These are phyloP conservation scores for Microhierax caerulescens DNA, from an alignment of 2,797 vertebrate genomes.

Conservation along the genomic window DNA sequence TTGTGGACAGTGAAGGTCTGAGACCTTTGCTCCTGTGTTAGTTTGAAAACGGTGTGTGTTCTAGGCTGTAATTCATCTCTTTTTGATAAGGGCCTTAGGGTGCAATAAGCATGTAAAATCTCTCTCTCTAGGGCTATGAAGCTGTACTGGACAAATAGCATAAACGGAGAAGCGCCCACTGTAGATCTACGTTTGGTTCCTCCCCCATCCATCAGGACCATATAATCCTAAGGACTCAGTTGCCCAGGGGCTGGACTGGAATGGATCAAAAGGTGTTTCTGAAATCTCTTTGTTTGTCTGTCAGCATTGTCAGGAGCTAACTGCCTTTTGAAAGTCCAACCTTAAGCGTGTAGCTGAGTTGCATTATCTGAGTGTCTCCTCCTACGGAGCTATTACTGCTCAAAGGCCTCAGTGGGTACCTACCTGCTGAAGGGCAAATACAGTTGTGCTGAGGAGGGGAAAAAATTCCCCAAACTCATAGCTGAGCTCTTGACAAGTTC, in stretches of 20 bases:
- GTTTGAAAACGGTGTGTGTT: not conserved
- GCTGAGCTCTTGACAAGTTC: not conserved
- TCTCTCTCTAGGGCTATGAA: not conserved
- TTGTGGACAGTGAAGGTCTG: not conserved
- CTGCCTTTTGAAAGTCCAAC: not conserved
- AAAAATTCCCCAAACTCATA: not conserved
- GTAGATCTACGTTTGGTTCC: not conserved
- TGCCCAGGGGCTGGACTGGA: not conserved
- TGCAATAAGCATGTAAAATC: not conserved
- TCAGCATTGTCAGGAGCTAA: not conserved
- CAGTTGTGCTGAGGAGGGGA: not conserved
- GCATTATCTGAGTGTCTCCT: not conserved
- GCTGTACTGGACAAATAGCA: not conserved
- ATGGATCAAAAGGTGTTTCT: not conserved
- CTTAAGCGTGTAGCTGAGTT: not conserved
- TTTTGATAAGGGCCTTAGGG: not conserved
- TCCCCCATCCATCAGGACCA: accelerated
- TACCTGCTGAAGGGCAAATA: not conserved
- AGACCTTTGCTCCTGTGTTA: not conserved
- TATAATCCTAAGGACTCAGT: not conserved
- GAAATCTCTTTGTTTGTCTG: not conserved
- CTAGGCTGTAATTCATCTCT: not conserved
- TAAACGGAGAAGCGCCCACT: not conserved
- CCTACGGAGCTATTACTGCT: not conserved
- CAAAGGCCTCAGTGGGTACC: not conserved